phyloP scores from a whole-genome alignment of 2,888 invertebrate species.

The Patella caerulea region DNA sequence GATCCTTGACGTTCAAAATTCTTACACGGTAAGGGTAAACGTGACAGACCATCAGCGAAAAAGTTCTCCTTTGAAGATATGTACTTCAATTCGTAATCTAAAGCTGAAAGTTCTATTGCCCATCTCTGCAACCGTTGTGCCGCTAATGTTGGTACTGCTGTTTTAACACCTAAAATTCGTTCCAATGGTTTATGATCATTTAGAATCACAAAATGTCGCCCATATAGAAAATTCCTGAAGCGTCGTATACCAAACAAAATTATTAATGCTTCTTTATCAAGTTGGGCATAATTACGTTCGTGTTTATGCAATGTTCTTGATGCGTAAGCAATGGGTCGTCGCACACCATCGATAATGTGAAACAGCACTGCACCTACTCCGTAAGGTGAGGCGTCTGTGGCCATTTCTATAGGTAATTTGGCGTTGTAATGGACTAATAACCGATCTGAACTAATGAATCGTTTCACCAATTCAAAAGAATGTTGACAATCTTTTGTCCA shows the following conservation, averaged over 20 bases:
- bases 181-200: conserved; percentile 4
- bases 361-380: conserved; percentile 31
- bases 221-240: background rate
- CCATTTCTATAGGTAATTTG: conserved; percentile 13
- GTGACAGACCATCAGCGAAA: background rate
- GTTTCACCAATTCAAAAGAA: conserved; percentile 5
- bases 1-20: background rate
- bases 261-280: conserved; percentile 1
- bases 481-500: conserved; percentile 16
- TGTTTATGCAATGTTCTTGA: background rate
- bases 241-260: conserved; percentile 17
- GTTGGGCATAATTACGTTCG: too few relatives aligned
- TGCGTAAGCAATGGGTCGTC: conserved; percentile 64
- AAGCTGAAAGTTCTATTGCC: background rate
- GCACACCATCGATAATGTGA: conserved; percentile 31
- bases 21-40: background rate
- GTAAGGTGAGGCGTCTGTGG: conserved; percentile 26
- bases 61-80: background rate
- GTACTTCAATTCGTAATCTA: background rate
- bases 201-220: background rate
- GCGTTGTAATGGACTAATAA: conserved; percentile 28
- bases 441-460: conserved; percentile 15
- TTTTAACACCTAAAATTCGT: background rate
- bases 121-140: background rate
- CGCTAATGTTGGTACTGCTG: background rate